Evolutionary conservation across 2,113 vertebrate species (phyloP), one percentile per base, ranked within the genome.

Genomic region (Hystrix brachyura): DNA sequence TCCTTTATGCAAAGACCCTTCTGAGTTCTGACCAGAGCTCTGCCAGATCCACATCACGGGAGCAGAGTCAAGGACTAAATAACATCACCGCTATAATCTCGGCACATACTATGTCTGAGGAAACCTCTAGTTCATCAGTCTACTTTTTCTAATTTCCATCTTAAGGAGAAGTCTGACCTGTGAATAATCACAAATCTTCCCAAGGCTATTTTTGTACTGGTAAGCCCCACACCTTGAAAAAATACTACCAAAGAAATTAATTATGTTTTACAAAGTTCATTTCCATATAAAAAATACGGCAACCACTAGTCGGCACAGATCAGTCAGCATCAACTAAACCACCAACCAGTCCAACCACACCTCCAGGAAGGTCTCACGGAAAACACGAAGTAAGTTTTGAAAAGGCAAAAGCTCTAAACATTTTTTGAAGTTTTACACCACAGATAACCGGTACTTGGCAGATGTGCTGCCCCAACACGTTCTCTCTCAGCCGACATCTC

Each of bases 371-470:
- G 2, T 80, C 53, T 85, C 29, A 13, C 17, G n/a, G 19, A 82
- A 97, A 88, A 64, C 15, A 67, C 3, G 46, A 80, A 83, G 43
- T 14, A 10, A 38, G 23, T 43, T 67, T 80, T 46, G 67, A 83
- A 43, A 90, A 53, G 53, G 7, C 59, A 94, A 90, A 65, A 7
- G 34, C n/a, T 38, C 87, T 9, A 34, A 67, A 65, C 74, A 34
- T 48, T 72, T 94, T 80, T 93, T 57, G 55, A 55, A 87, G 69
- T 74, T 46, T 87, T 95, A 81, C 93, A 18, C n/a, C 71, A 94
- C 19, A 71, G 32, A 69, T 76, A 84, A 90, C 38, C 46, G 91
- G 53, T 74, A 83, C 32, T 82, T 92, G 78, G 51, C 46, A n/a
- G 53, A 93, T 3, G 48, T 57, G 57, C 62, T 88, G 55, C 51